Conservation (phyloP, 1,140 invertebrate genomes). For the Nilaparvata lugens region DNA sequence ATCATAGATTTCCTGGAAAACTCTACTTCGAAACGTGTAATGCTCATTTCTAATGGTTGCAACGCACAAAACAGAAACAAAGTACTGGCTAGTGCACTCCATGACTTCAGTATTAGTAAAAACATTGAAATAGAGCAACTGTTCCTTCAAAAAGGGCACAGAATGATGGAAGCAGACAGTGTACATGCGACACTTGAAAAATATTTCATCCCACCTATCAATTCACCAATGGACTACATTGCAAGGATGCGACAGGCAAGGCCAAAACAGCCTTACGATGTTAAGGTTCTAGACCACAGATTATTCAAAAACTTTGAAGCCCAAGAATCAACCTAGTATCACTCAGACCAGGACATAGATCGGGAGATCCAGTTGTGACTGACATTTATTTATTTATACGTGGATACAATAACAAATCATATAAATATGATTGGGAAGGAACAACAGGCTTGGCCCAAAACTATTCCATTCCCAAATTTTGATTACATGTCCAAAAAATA, state of each 20-base stretch:
- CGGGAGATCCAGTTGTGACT: not conserved
- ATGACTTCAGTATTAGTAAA: not conserved
- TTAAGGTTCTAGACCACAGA: constrained; percentile 7
- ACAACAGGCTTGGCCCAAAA: too few relatives aligned
- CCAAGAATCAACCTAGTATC: constrained; percentile 7
- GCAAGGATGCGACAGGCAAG: constrained; percentile 10
- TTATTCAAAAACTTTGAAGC: constrained; percentile 15
- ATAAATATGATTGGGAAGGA: too few relatives aligned
- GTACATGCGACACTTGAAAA: constrained; percentile 8
- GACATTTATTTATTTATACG: constrained; percentile 5
- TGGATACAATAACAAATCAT: too few relatives aligned
- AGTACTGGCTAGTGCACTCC: constrained; percentile 38
- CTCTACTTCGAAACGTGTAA: constrained; percentile 5
- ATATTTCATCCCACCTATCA: constrained; percentile 13
- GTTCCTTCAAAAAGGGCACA: constrained; percentile 27
- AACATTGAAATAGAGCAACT: constrained; percentile 4
- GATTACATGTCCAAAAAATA: too few relatives aligned
- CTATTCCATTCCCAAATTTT: too few relatives aligned
- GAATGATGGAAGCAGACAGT: constrained; percentile 30
- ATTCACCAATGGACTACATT: constrained; percentile 14
- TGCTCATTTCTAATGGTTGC: constrained; percentile 24
- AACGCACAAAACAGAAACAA: constrained; percentile 22
- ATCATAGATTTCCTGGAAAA: constrained; percentile 29
- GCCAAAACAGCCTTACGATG: constrained; percentile 15
- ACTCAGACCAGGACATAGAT: constrained; percentile 4